Evolutionary conservation across 2,113 vertebrate genomes (phyloP).

Genomic region (Blennius ocellaris): DNA sequence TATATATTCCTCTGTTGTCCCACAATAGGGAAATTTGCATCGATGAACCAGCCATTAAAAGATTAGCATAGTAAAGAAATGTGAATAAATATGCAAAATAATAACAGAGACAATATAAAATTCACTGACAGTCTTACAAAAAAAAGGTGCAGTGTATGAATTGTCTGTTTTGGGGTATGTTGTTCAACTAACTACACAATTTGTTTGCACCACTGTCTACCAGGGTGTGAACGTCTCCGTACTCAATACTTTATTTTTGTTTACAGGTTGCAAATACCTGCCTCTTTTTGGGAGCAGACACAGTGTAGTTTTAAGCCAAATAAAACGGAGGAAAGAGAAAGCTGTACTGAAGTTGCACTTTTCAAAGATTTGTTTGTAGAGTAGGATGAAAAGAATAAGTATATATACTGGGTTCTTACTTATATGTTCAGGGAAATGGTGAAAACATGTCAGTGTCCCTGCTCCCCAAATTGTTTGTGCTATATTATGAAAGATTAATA

Average conservation of each 20-base stretch:
- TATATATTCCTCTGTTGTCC: no score
- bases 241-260: slow-evolving; percentile 4
- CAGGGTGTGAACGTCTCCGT: slow-evolving; percentile 14
- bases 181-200: slow-evolving; percentile 17
- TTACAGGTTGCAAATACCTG: slow-evolving; percentile 1
- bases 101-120: no score
- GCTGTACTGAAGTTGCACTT: slow-evolving; percentile 1
- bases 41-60: no score
- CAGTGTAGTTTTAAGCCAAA: slow-evolving; percentile 10
- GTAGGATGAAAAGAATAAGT: slow-evolving; percentile 13
- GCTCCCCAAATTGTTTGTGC: slow-evolving; percentile 23
- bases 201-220: slow-evolving; percentile 12
- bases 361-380: slow-evolving; percentile 28
- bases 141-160: no score
- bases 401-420: neutral
- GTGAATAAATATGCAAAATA: no score
- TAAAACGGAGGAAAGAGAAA: neutral
- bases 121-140: no score
- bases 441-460: neutral
- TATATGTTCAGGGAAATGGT: slow-evolving; percentile 11
- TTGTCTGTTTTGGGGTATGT: no score
- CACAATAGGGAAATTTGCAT: no score
- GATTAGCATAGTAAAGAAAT: no score
- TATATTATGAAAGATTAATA: slow-evolving; percentile 38
- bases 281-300: neutral